Evolutionary conservation across 2,113 vertebrate genomes (phyloP).

Genomic region (Castor canadensis): DNA sequence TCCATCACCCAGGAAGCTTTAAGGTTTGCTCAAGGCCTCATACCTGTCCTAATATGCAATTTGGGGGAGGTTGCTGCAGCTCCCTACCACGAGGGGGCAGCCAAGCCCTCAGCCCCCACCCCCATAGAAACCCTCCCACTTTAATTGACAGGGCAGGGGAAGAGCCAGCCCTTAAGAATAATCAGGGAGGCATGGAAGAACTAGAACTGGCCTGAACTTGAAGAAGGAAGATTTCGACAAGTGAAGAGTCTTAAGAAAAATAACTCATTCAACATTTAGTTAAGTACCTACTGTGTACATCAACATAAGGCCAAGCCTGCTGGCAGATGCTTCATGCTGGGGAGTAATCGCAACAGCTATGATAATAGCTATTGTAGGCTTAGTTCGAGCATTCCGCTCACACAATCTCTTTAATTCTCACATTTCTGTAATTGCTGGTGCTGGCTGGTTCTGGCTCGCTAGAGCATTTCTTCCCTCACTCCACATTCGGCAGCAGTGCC

Average conservation of each 20-base stretch:
- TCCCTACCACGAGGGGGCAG: neutral
- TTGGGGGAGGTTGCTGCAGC: neutral
- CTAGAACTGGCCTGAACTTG: neutral
- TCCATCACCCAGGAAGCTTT: neutral
- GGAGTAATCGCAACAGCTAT: neutral
- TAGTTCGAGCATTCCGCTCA: neutral
- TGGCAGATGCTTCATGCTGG: neutral
- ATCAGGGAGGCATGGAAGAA: neutral
- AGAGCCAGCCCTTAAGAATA: neutral
- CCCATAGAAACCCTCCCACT: neutral
- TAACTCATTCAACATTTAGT: neutral
- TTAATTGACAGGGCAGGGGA: neutral
- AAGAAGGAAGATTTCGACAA: neutral
- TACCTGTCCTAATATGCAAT: too few relatives aligned
- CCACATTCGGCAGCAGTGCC: neutral
- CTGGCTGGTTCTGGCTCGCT: neutral
- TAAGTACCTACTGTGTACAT: neutral
- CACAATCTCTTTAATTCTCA: neutral
- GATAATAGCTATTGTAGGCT: neutral
- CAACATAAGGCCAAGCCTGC: neutral
- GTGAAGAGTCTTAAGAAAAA: neutral
- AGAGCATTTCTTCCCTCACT: neutral
- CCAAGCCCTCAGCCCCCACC: too few relatives aligned
- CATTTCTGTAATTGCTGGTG: neutral
- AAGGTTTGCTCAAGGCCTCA: neutral